These are phyloP conservation scores for Eutrigla gurnardus DNA, from an alignment of 2,797 vertebrate genomes.

Conservation along the genomic window DNA sequence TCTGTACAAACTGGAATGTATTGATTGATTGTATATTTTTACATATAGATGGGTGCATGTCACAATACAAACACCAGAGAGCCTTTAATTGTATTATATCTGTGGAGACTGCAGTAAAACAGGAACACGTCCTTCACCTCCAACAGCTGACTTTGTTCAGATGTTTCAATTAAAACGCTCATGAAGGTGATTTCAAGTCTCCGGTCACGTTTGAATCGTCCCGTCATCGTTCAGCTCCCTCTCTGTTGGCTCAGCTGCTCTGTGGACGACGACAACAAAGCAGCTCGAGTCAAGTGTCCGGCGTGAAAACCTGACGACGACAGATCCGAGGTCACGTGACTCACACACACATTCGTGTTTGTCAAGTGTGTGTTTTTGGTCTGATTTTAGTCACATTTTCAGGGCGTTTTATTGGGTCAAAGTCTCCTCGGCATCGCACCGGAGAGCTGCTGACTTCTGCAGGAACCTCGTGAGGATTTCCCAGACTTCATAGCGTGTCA, in stretches of 20 bases:
- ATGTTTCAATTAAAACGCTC: not conserved
- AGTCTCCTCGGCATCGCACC: not conserved
- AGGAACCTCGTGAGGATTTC: not conserved
- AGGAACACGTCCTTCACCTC: not conserved
- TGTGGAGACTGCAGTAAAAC: not conserved
- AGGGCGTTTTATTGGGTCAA: not conserved
- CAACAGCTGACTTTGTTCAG: not conserved
- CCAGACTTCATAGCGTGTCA: not conserved
- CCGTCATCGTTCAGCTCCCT: conserved; percentile 38
- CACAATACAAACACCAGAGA: not conserved
- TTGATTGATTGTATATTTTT: not conserved
- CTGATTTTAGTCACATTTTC: not conserved
- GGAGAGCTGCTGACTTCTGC: too few species aligned
- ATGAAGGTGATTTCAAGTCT: not conserved
- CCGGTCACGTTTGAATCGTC: not conserved
- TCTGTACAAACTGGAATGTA: not conserved
- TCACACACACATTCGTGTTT: not conserved
- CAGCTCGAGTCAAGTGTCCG: too few species aligned
- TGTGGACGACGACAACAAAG: not conserved
- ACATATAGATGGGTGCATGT: rapidly evolving
- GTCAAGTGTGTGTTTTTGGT: not conserved
- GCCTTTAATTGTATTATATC: not conserved
- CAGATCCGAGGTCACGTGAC: not conserved
- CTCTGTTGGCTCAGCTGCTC: conserved; percentile 20
- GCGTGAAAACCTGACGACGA: too few species aligned